A percentile compares a stretch with the other conserved stretches of the same genome.
These are phyloP conservation scores for Antennarius striatus DNA, from an alignment of 2,113 vertebrate species.

Conservation along the genomic window DNA sequence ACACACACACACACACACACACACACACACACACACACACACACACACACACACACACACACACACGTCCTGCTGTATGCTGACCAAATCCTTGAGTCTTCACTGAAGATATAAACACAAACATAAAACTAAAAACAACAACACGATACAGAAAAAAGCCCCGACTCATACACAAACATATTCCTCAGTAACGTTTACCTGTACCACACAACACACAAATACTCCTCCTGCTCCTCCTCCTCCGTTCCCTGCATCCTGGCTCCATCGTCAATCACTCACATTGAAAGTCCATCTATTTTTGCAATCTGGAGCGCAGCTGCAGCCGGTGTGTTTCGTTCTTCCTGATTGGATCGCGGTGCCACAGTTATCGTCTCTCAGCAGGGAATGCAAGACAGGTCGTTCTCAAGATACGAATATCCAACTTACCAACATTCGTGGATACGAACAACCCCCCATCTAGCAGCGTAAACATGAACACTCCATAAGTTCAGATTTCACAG, in stretches of 20 bases:
- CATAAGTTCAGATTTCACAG: no score
- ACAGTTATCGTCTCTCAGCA: constrained; percentile 33
- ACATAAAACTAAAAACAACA: no score
- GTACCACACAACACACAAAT: background rate
- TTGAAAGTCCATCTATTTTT: constrained; percentile 67
- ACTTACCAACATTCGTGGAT: no score
- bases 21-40: background rate
- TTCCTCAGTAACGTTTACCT: no score
- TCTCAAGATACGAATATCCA: no score
- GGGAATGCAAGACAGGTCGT: background rate
- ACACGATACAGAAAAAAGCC: no score
- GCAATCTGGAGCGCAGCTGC: constrained; percentile 55
- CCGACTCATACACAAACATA: no score
- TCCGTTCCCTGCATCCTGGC: constrained; percentile 46
- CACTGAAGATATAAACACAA: no score
- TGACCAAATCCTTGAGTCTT: no score
- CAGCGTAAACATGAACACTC: no score
- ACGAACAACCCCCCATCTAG: no score
- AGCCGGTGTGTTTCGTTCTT: constrained; percentile 27
- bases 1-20: no score
- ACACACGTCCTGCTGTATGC: background rate
- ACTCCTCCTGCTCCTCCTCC: constrained; percentile 29
- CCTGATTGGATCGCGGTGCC: constrained; percentile 1
- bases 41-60: constrained; percentile 17
- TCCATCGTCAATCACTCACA: constrained; percentile 56